Evolutionary conservation across 2,113 vertebrate species (phyloP).

Genomic region (Atrichornis clamosus): DNA sequence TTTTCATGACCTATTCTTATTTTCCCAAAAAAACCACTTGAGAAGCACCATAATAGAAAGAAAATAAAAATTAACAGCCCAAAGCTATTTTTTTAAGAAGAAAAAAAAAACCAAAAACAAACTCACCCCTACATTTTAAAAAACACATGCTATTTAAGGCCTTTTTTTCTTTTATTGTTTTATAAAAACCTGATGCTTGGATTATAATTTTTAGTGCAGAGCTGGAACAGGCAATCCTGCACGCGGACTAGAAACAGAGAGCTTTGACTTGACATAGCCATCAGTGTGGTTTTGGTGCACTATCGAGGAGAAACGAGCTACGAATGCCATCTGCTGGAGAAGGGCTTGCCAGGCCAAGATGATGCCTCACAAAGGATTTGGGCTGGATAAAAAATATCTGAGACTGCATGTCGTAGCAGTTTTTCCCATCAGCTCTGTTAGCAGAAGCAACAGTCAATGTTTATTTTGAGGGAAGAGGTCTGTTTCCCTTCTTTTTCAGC

Average conservation of each 20-base stretch:
- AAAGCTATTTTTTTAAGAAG: neutral
- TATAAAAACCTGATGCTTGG: neutral
- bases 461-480: neutral
- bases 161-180: neutral
- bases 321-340: slow-evolving; percentile 58
- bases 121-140: neutral
- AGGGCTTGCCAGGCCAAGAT: neutral
- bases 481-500: neutral
- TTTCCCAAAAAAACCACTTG: neutral
- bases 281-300: neutral
- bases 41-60: neutral
- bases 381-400: neutral
- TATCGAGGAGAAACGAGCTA: neutral
- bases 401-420: neutral
- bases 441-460: neutral
- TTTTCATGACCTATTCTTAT: neutral
- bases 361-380: neutral
- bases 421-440: neutral
- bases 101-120: neutral
- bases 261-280: neutral
- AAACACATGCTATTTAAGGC: neutral
- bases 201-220: neutral
- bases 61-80: neutral
- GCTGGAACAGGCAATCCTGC: neutral
- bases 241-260: neutral